Conservation (phyloP, 1,140 invertebrate species). For the Ips nitidus region DNA sequence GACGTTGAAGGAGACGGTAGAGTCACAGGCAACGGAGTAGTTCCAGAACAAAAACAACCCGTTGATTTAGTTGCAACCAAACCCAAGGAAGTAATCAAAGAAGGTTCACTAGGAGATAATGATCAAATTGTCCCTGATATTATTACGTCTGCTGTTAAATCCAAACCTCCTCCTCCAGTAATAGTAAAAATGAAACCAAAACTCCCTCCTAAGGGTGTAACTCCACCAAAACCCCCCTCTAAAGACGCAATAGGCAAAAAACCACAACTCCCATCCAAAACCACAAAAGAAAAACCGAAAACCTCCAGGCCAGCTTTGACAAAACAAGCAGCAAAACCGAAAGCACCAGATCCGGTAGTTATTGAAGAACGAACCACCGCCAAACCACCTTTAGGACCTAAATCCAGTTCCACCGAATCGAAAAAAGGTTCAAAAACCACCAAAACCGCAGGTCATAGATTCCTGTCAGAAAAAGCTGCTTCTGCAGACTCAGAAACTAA, state of each 20-base stretch:
- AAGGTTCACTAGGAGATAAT: slow-evolving; percentile 42
- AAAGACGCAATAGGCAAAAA: slow-evolving; percentile 24
- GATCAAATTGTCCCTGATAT: slow-evolving; percentile 65
- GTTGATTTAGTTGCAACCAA: slow-evolving; percentile 1
- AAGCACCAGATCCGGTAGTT: slow-evolving; percentile 19
- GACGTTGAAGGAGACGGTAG: slow-evolving; percentile 50
- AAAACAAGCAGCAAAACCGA: slow-evolving; percentile 14
- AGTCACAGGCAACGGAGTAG: slow-evolving; percentile 27
- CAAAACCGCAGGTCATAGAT: slow-evolving; percentile 3
- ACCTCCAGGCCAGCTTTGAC: slow-evolving; percentile 8
- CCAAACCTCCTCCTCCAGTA: slow-evolving; percentile 13
- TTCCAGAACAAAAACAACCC: slow-evolving; percentile 11
- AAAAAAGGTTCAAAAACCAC: slow-evolving; percentile 19
- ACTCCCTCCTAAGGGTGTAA: slow-evolving; percentile 22
- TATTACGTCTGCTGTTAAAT: slow-evolving; percentile 37
- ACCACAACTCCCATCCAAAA: background rate
- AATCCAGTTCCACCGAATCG: slow-evolving; percentile 25
- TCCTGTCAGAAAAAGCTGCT: slow-evolving; percentile 32
- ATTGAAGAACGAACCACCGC: slow-evolving; percentile 13
- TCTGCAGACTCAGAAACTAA: slow-evolving; percentile 27
- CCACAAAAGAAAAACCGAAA: slow-evolving; percentile 30
- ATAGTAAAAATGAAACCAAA: slow-evolving; percentile 31
- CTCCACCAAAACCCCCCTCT: slow-evolving; percentile 12
- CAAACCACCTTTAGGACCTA: slow-evolving; percentile 24
- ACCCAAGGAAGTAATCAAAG: slow-evolving; percentile 15